Base-by-base conservation (phyloP, 1,140 invertebrate genomes). In the Camponotus vicinus region DNA sequence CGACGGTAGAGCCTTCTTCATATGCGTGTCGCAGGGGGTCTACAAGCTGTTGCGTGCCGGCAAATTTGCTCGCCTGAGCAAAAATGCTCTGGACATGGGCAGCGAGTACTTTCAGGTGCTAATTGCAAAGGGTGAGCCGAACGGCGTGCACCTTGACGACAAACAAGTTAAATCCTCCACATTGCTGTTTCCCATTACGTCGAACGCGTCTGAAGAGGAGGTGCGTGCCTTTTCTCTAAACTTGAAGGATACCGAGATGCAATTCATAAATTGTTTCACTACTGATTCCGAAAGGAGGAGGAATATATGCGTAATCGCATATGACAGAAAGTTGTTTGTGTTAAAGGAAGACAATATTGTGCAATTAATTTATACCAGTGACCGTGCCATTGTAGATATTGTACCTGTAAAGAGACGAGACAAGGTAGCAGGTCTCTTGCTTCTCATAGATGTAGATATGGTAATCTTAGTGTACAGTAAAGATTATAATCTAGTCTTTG, bases 11-110 rank as follows among this genome's bases (percentile, higher is more conserved):
- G 77, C 93, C 11, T 95, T 93, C 71, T 6, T 95, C 3, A 66
- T 93, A 3, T 94, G 93, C 64, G 66, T 52, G 18, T 92, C 94
- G 0, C 55, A 45, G 42, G 94, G 94, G 2, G 86, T 92, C 34
- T 94, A 94, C 11, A 94, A 95, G 85, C 21, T 95, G 13, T 88
- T 90, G 4, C 69, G 91, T 13, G 71, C 86, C 1, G 27, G 82
- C 40, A 75, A 88, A 21, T 93, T 94, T 57, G 86, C 49, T 0
- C 3, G 76, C 6, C 45, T 95, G 15, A 94, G 92, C 52, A 88
- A 76, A 18, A 80, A 55, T n/a, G 94, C 89, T 0, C 83, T 95
- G 57, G 92, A 82, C 21, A 86, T 94, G 37, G 93, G 91, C 0
- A 76, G 87, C 0, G 59, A 85, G 2, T 94, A 89, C 76, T 92